Percentiles rank a stretch among this genome's conserved stretches.
These are phyloP conservation scores for Sarcophaga variegata DNA, from an alignment of 2,888 invertebrate genomes.

Conservation along the genomic window DNA sequence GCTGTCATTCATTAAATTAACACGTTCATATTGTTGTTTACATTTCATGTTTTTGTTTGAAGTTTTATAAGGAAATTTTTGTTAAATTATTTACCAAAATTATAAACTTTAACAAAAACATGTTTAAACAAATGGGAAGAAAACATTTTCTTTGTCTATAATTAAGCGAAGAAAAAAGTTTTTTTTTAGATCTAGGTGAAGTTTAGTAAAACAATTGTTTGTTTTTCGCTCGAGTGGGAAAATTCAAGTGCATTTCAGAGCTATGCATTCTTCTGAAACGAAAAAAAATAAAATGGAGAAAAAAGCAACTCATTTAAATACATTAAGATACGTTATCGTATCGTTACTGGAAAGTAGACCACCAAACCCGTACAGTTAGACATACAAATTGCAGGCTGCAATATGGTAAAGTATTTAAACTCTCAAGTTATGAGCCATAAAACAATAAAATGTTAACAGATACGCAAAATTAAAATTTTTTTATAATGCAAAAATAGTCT, in stretches of 20 bases:
- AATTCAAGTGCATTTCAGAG: conserved; percentile 19
- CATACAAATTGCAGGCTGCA: too few relatives aligned
- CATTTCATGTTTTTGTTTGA: too few relatives aligned
- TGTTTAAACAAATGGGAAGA: too few relatives aligned
- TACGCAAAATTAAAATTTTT: conserved; percentile 42
- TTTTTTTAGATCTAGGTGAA: conserved; percentile 48
- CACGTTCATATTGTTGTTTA: too few relatives aligned
- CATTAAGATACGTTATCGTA: conserved; percentile 25
- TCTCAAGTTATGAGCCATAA: conserved; percentile 4
- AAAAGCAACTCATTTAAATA: conserved; percentile 15
- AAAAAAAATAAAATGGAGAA: not conserved
- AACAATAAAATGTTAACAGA: conserved; percentile 24
- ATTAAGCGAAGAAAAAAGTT: not conserved
- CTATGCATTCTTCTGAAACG: conserved; percentile 1
- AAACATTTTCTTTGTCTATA: too few relatives aligned
- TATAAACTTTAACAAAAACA: too few relatives aligned
- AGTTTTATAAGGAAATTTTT: too few relatives aligned
- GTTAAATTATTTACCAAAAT: too few relatives aligned
- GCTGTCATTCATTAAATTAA: too few relatives aligned
- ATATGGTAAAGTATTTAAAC: conserved; percentile 55
- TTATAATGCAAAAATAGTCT: not conserved
- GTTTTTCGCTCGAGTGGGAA: not conserved
- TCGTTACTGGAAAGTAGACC: conserved; percentile 31
- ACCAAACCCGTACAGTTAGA: too few relatives aligned
- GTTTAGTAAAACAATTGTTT: conserved; percentile 31